Evolutionary conservation across 2,113 vertebrate genomes (phyloP), one percentile per base, ranked within the genome.

Genomic region (Amia ocellicauda): DNA sequence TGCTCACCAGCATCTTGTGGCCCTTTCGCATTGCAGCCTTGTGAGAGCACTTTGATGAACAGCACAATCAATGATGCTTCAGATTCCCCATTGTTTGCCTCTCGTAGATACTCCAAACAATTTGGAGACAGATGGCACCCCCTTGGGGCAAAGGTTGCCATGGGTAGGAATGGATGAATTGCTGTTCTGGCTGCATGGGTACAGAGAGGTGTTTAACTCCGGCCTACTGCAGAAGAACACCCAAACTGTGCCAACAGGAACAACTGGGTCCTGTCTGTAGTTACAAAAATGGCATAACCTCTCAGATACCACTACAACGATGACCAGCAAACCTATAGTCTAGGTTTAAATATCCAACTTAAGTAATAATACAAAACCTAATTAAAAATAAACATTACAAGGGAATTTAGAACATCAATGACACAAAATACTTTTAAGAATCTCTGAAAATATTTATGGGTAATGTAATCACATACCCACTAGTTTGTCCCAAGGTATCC

Each of bases 81-180:
- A 80, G 70, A 71, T 68, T 62, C 62, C 77, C 75, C 76, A 89
- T 88, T 88, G 85, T 86, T 83, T 72, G 60, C 70, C 61, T n/a
- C 60, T 43, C 41, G 52, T 76, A 58, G 66, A 76, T 74, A 73
- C 69, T 77, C 75, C 71, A 64, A 58, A 62, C 71, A 68, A 66
- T 69, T 75, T 78, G 41, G 78, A 76, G 78, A 81, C 88, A 90
- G 85, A 90, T 89, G 87, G 88, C 71, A 72, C 80, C 85, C 84
- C 83, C 81, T 86, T 71, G 80, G 80, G 82, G 76, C 71, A 69
- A 69, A 73, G 83, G 75, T 74, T 81, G 69, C 69, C 69, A 69
- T 59, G 73, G 80, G 73, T 78, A 76, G 82, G 76, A 80, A 83
- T 79, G 77, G 78, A 69, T 77, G 69, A 70, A 72, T 69, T 69